Base-by-base conservation (phyloP, 2,888 invertebrate species). In the Suillia variegata region DNA sequence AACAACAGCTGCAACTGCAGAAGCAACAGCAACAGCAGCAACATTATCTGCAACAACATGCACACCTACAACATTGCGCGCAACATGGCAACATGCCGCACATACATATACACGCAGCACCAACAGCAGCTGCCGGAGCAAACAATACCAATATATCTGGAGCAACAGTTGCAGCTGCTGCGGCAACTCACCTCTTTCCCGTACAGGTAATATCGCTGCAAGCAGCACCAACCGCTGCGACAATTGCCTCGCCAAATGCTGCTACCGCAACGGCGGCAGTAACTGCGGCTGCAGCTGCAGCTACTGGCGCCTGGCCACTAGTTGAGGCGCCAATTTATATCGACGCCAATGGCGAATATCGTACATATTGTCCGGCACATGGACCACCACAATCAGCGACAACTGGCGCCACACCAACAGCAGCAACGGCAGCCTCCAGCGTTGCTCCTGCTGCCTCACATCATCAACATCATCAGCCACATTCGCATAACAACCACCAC, bases 291-390 rank as follows among this genome's bases (percentile, higher is more conserved):
- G 54, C 67, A 8, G 58, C 66, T 18, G 63, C 63, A 5, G 82
- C 80, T 70, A 81, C 81, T 70, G 73, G 75, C 60, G 78, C 77
- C 64, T 83, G 82, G 77, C 82, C 83, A 63, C 73, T 83, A 59
- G 81, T 82, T 61, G 84, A 85, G 62, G 83, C 86, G 38, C 85
- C 85, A 61, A 85, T 87, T 74, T 85, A 86, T 76, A 85, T 87
- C 73, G 87, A 86, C 54, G 84, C 85, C 55, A 86, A 86, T 64
- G 87, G 86, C 68, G 86, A 86, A 68, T 84, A 84, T 60, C 82
- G 80, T 63, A 84, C 83, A 66, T 81, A 75, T 73, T 82, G 84
- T 70, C 80, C 80, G 60, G 79, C 82, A 61, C 81, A 81, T 77
- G 80, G 81, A 55, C 24, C 69, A 67, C 6, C 67, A 59, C 26